Conservation (phyloP, 1,140 invertebrate genomes). For the Physella acuta region DNA sequence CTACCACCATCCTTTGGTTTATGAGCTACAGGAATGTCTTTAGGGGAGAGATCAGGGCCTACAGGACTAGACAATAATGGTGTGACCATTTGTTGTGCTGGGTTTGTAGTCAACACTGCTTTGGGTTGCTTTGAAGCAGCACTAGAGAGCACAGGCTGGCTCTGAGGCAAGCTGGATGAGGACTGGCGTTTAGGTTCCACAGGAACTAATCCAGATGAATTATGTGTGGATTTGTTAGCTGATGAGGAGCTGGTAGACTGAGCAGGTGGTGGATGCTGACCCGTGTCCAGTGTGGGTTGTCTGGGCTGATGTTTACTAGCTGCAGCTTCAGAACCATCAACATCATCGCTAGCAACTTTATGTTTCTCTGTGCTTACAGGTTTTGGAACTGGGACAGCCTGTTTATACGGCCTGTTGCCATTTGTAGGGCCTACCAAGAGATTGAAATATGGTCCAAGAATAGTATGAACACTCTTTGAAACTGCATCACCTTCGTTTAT, state of each 20-base stretch:
- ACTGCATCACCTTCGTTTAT: not conserved
- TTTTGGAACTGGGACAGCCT: not conserved
- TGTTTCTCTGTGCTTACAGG: not conserved
- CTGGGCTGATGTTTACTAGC: not conserved
- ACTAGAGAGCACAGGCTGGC: not conserved
- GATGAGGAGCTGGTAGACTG: constrained; percentile 1
- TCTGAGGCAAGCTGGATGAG: not conserved
- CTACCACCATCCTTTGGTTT: not conserved
- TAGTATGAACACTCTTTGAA: not conserved
- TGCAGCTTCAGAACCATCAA: not conserved
- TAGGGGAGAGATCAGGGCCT: not conserved
- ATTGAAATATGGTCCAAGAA: constrained; percentile 3
- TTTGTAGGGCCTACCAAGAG: not conserved
- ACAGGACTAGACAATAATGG: constrained; percentile 7
- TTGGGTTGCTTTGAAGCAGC: not conserved
- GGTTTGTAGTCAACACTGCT: no score
- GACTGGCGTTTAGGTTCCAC: not conserved
- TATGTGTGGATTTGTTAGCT: not conserved
- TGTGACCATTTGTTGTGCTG: not conserved
- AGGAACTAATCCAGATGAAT: not conserved
- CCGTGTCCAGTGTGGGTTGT: not conserved
- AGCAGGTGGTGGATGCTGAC: no score
- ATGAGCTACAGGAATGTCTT: not conserved
- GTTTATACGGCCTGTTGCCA: not conserved
- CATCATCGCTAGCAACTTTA: not conserved